Percentiles rank a stretch among this genome's conserved stretches.
phyloP scores from a whole-genome alignment of 2,113 vertebrate genomes.

The Globicephala melas region DNA sequence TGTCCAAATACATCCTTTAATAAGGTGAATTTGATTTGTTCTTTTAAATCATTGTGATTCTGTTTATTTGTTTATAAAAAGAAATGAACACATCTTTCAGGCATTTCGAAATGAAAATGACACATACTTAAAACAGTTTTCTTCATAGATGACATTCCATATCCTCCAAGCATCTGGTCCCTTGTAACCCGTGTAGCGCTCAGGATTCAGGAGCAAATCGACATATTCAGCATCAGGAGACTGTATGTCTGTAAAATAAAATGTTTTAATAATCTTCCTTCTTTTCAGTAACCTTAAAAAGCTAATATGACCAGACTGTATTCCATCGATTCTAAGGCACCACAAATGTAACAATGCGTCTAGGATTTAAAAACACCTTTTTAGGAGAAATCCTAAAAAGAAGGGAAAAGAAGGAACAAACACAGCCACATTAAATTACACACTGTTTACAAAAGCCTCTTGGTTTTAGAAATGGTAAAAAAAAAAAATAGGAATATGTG shows the following conservation, averaged over 20 bases:
- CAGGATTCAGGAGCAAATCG: constrained; percentile 86
- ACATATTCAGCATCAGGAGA: constrained; percentile 87
- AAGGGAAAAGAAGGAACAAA: background rate
- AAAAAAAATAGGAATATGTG: background rate
- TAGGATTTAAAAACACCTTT: background rate
- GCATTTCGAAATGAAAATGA: background rate
- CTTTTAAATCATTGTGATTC: constrained; percentile 5
- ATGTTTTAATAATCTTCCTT: constrained; percentile 4
- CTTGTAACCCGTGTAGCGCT: constrained; percentile 88
- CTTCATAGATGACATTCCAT: constrained; percentile 90
- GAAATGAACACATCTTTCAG: background rate
- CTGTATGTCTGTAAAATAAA: constrained; percentile 78
- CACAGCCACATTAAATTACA: background rate
- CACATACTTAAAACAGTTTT: constrained; percentile 90
- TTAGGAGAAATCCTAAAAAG: background rate
- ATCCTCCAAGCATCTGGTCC: constrained; percentile 86
- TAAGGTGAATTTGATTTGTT: background rate
- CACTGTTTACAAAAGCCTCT: background rate
- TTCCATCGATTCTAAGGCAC: background rate
- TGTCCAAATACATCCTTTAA: background rate
- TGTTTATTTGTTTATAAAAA: background rate
- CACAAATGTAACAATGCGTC: background rate
- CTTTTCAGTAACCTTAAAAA: background rate
- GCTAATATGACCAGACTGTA: background rate
- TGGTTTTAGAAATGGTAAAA: background rate